phyloP scores from a whole-genome alignment of 35 echinoderm and acorn worm species.

The Eucidaris tribuloides region DNA sequence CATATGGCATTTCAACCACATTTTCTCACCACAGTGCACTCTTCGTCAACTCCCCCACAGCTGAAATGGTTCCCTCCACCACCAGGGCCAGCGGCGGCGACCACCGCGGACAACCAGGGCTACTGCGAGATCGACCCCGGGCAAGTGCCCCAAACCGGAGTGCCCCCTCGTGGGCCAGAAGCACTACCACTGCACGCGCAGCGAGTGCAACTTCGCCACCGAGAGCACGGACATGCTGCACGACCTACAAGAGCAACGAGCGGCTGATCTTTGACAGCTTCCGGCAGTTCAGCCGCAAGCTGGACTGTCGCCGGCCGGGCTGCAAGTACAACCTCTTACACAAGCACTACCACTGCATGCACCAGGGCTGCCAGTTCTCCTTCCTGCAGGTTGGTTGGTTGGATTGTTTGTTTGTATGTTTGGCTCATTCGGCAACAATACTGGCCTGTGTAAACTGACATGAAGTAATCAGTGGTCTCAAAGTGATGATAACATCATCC shows the following conservation, averaged over 20 bases:
- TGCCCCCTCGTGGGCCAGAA: constrained; percentile 57
- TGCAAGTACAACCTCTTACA: constrained; percentile 98
- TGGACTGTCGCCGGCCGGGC: constrained; percentile 83
- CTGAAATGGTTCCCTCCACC: constrained; percentile 13
- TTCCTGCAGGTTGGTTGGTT: constrained; percentile 85
- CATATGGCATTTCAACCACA: too few relatives aligned
- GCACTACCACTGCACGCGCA: constrained; percentile 92
- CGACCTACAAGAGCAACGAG: constrained; percentile 90
- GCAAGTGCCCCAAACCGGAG: constrained; percentile 51
- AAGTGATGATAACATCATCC: too few relatives aligned
- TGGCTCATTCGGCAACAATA: too few relatives aligned
- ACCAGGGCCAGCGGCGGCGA: background rate
- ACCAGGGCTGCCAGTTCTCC: constrained; percentile 93
- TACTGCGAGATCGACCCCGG: constrained; percentile 51
- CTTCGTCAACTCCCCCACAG: too few relatives aligned
- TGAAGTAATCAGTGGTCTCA: too few relatives aligned
- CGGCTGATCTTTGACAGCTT: constrained; percentile 89
- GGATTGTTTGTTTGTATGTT: too few relatives aligned
- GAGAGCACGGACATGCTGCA: constrained; percentile 68
- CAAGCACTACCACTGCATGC: constrained; percentile 97
- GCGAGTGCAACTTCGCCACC: constrained; percentile 80
- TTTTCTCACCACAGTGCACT: too few relatives aligned
- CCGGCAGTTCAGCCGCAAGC: constrained; percentile 88
- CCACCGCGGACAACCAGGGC: constrained; percentile 4
- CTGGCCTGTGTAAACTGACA: too few relatives aligned